These are phyloP conservation scores for Odobenus rosmarus DNA, from an alignment of 2,113 vertebrate species.

Conservation along the genomic window DNA sequence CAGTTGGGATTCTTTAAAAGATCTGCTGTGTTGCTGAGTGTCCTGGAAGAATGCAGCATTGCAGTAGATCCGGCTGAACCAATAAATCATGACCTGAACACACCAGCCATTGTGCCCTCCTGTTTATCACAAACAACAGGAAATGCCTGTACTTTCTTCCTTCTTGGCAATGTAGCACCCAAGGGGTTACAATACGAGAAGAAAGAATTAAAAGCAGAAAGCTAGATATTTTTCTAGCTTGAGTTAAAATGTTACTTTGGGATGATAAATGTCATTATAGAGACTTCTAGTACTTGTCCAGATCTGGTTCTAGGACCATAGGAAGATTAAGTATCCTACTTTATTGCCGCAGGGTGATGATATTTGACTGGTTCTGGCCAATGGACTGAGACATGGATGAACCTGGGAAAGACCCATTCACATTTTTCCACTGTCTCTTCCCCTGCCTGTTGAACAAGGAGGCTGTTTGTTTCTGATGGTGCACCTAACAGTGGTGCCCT, in stretches of 20 bases:
- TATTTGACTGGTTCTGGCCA: not conserved
- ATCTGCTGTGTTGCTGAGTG: slow-evolving; percentile 56
- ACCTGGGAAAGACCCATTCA: not conserved
- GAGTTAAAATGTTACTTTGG: not conserved
- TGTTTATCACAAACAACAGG: not conserved
- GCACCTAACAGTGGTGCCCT: rapidly evolving
- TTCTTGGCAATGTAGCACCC: not conserved
- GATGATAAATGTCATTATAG: not conserved
- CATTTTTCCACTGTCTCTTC: not conserved
- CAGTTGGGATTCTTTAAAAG: slow-evolving; percentile 71
- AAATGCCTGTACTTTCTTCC: not conserved
- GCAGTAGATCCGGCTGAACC: slow-evolving; percentile 27
- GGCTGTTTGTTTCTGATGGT: not conserved
- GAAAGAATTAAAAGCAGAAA: slow-evolving; percentile 13
- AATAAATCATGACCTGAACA: slow-evolving; percentile 61
- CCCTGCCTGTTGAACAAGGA: not conserved
- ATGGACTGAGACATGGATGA: not conserved
- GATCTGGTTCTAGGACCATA: not conserved
- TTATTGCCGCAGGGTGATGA: not conserved
- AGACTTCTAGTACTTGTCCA: not conserved
- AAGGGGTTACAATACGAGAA: not conserved
- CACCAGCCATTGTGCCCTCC: not conserved
- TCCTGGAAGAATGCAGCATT: slow-evolving; percentile 50
- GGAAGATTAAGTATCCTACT: not conserved
- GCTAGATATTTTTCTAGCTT: not conserved